phyloP scores from a whole-genome alignment of 2,888 invertebrate genomes.

The Cryptocephalus primarius region DNA sequence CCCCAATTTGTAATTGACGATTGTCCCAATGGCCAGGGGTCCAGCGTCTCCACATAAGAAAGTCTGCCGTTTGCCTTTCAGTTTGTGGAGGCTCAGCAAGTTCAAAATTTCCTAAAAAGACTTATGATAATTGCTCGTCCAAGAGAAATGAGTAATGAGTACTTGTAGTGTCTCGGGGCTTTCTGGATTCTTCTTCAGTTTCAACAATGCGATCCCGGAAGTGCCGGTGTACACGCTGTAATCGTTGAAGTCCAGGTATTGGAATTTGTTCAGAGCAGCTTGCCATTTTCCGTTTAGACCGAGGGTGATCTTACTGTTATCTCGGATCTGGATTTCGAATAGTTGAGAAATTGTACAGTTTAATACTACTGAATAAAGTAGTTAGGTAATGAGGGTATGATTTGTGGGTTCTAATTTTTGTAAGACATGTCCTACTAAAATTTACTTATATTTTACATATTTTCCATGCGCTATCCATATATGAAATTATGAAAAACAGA shows the following conservation, averaged over 20 bases:
- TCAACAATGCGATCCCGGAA: constrained; percentile 57
- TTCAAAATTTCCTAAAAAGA: constrained; percentile 23
- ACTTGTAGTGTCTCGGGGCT: constrained; percentile 14
- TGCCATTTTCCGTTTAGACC: constrained; percentile 35
- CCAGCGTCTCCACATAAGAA: constrained; percentile 62
- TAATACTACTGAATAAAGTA: not conserved
- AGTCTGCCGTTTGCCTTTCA: constrained; percentile 45
- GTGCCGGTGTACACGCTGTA: constrained; percentile 66
- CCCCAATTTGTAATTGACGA: constrained; percentile 47
- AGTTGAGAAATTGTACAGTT: not conserved
- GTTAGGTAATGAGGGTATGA: too few relatives aligned
- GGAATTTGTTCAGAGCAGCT: constrained; percentile 35
- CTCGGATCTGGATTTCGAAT: constrained; percentile 37
- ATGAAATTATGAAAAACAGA: too few relatives aligned
- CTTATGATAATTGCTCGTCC: not conserved
- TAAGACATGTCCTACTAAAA: too few relatives aligned
- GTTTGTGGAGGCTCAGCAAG: constrained; percentile 36
- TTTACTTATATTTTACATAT: too few relatives aligned
- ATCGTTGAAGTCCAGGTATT: constrained; percentile 42
- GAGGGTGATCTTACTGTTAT: constrained; percentile 35
- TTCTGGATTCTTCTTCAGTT: constrained; percentile 39
- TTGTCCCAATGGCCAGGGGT: constrained; percentile 50
- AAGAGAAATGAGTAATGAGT: not conserved
- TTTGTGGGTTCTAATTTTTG: too few relatives aligned
- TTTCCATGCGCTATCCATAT: too few relatives aligned